Evolutionary conservation across 2,113 vertebrate species (phyloP).

Genomic region (Tamias sibiricus): DNA sequence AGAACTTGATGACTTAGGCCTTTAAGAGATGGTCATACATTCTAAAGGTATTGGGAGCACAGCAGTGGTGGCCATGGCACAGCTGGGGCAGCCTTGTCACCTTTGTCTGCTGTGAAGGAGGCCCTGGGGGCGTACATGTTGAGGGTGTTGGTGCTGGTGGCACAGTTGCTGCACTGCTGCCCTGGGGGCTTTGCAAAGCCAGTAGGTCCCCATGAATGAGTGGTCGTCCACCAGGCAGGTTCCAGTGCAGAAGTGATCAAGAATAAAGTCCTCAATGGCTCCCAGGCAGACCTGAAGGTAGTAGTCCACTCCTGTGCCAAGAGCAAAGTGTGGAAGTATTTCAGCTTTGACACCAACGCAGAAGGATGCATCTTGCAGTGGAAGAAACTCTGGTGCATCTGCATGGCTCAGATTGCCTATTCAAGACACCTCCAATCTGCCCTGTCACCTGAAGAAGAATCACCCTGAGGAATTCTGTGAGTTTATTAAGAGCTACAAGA

Average conservation of each 20-base stretch:
- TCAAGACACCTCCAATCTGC: conserved; percentile 95
- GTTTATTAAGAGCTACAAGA: conserved; percentile 93
- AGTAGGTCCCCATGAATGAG: conserved; percentile 92
- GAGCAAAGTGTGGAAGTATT: conserved; percentile 97
- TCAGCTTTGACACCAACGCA: conserved; percentile 93
- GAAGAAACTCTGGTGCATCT: conserved; percentile 94
- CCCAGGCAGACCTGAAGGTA: conserved; percentile 91
- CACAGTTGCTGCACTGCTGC: too few relatives aligned
- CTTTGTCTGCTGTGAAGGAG: too few relatives aligned
- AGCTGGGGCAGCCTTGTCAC: too few relatives aligned
- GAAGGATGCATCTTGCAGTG: conserved; percentile 94
- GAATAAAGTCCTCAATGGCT: conserved; percentile 88
- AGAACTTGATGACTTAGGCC: too few relatives aligned
- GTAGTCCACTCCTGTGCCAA: conserved; percentile 94
- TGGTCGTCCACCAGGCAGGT: conserved; percentile 83
- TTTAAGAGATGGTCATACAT: too few relatives aligned
- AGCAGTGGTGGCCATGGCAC: too few relatives aligned
- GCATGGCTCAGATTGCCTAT: conserved; percentile 94
- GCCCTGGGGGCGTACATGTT: too few relatives aligned
- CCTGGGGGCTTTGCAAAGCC: conserved; percentile 70
- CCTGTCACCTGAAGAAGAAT: conserved; percentile 95
- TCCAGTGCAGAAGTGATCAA: conserved; percentile 88
- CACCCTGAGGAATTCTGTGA: conserved; percentile 92
- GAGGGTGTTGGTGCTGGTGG: too few relatives aligned
- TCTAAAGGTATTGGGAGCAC: too few relatives aligned